Percentiles rank a stretch among this genome's conserved stretches.
Conservation (phyloP, 2,113 vertebrate species). For the Urocolius indicus region DNA sequence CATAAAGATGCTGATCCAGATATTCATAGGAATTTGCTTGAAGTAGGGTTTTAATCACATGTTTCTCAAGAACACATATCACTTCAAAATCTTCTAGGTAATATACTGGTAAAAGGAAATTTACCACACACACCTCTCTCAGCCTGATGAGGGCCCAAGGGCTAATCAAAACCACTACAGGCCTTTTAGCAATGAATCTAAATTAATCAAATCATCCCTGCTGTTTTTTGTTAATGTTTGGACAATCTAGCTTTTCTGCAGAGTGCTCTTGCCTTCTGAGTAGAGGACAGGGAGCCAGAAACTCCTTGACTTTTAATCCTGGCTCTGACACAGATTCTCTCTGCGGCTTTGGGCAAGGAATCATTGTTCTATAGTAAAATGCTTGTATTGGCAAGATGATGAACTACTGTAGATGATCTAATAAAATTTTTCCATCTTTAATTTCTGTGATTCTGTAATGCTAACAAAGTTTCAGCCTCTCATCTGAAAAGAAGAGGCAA, state of each 20-base stretch:
- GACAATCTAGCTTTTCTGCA: constrained; percentile 61
- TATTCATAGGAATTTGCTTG: not conserved
- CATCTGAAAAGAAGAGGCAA: not conserved
- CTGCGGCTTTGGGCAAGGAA: constrained; percentile 56
- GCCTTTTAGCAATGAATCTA: constrained; percentile 52
- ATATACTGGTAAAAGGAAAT: constrained; percentile 23
- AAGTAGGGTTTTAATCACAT: not conserved
- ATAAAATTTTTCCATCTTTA: constrained; percentile 72
- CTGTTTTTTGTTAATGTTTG: constrained; percentile 70
- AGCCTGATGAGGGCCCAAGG: constrained; percentile 30
- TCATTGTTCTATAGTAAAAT: constrained; percentile 72
- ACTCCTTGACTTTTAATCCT: constrained; percentile 50
- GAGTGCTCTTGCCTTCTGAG: constrained; percentile 1
- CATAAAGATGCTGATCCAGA: not conserved
- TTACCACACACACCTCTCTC: constrained; percentile 24
- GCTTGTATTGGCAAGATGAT: constrained; percentile 69
- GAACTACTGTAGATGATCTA: constrained; percentile 71
- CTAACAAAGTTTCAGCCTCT: constrained; percentile 17
- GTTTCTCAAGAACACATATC: constrained; percentile 14
- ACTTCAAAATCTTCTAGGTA: constrained; percentile 20
- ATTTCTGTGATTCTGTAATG: constrained; percentile 50
- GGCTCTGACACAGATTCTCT: constrained; percentile 25
- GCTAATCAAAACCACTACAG: constrained; percentile 67
- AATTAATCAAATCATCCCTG: constrained; percentile 66
- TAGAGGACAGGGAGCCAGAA: constrained; percentile 25